Evolutionary conservation across 2,888 invertebrate species (phyloP).

Genomic region (Agonopterix subpropinquella): DNA sequence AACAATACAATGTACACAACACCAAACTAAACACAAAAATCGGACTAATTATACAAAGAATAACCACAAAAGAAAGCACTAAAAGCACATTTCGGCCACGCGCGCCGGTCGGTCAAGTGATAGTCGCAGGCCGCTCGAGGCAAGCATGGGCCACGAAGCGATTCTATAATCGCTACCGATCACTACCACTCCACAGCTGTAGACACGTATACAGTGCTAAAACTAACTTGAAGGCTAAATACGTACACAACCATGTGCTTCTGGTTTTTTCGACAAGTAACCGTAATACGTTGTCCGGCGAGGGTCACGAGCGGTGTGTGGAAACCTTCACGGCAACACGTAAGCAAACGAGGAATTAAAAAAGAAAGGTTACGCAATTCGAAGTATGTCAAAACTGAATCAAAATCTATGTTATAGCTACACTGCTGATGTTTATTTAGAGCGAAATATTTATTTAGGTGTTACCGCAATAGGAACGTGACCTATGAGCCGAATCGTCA

Average conservation of each 20-base stretch:
- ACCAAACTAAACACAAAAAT: too few relatives aligned
- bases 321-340: slow-evolving; percentile 72
- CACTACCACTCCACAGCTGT: slow-evolving; percentile 14
- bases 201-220: slow-evolving; percentile 26
- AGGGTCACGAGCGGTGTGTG: slow-evolving; percentile 65
- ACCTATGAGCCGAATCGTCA: slow-evolving; percentile 5
- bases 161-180: slow-evolving; percentile 10
- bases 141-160: slow-evolving; percentile 15
- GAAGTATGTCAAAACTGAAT: slow-evolving; percentile 34
- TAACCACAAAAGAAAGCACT: neutral
- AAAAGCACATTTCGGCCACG: slow-evolving; percentile 9
- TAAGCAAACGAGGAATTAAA: slow-evolving; percentile 65
- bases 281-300: slow-evolving; percentile 32
- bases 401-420: neutral
- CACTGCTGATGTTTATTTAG: neutral
- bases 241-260: slow-evolving; percentile 33
- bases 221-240: slow-evolving; percentile 8
- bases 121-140: slow-evolving; percentile 11
- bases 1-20: slow-evolving; percentile 2
- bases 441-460: slow-evolving; percentile 16
- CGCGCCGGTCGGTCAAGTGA: slow-evolving; percentile 11
- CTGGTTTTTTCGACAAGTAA: slow-evolving; percentile 30
- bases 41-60: neutral
- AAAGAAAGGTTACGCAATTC: slow-evolving; percentile 74
- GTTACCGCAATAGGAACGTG: slow-evolving; percentile 15